Conservation (phyloP, 2,797 vertebrate genomes). For the Gymnothorax javanicus region DNA sequence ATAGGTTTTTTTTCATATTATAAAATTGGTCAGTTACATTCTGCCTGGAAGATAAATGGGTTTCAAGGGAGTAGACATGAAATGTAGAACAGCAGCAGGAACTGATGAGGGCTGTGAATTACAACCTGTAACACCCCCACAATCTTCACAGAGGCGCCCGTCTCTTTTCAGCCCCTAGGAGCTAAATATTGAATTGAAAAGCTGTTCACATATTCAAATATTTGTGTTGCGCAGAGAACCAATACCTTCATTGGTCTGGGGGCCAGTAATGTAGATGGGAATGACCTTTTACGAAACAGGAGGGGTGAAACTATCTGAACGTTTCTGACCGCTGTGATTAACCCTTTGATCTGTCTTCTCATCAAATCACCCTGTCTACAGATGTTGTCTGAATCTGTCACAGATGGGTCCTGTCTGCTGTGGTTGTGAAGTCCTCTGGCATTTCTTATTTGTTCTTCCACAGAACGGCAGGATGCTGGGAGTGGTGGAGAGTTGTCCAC, state of each 20-base stretch:
- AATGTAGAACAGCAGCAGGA: background rate
- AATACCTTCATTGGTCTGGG: background rate
- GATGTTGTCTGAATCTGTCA: background rate
- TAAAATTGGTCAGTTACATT: background rate
- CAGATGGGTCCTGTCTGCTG: background rate
- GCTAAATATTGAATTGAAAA: background rate
- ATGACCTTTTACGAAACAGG: background rate
- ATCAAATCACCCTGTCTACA: background rate
- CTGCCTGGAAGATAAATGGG: background rate
- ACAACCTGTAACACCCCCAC: background rate
- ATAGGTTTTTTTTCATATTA: no score
- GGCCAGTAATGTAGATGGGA: background rate
- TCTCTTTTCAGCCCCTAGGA: background rate
- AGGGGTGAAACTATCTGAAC: constrained; percentile 19
- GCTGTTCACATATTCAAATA: background rate
- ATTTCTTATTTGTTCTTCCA: constrained; percentile 41
- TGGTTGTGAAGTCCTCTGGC: background rate
- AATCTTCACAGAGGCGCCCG: background rate
- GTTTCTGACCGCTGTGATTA: background rate
- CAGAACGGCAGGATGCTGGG: constrained; percentile 88
- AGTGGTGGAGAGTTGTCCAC: constrained; percentile 82
- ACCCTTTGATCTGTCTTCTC: background rate
- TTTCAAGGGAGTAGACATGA: background rate
- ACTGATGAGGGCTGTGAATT: background rate
- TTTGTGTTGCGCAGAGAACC: background rate